Percentiles rank a stretch among this genome's conserved stretches.
These are phyloP conservation scores for Amphipyra berbera DNA, from an alignment of 2,888 invertebrate genomes.

Conservation along the genomic window DNA sequence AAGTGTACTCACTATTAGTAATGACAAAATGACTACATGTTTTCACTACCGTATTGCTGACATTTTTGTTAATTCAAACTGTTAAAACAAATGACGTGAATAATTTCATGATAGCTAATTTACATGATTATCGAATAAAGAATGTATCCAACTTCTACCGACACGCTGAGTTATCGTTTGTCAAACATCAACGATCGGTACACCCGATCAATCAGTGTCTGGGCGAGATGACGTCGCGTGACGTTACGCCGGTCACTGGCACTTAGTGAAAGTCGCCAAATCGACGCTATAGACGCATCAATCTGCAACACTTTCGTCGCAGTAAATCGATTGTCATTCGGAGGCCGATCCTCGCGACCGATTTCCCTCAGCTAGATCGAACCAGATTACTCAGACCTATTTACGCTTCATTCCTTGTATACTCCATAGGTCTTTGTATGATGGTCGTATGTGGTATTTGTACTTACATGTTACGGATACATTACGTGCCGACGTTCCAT, in stretches of 20 bases:
- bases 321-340: conserved; percentile 83
- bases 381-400: conserved; percentile 45
- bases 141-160: conserved; percentile 20
- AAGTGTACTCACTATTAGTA: conserved; percentile 36
- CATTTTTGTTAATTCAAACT: conserved; percentile 9
- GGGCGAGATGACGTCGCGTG: conserved; percentile 59
- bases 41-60: conserved; percentile 19
- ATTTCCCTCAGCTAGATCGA: conserved; percentile 68
- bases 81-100: conserved; percentile 34
- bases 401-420: conserved; percentile 8
- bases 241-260: conserved; percentile 72
- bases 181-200: conserved; percentile 30
- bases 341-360: conserved; percentile 67
- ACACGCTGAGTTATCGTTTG: conserved; percentile 21
- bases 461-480: conserved; percentile 25
- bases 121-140: conserved; percentile 36
- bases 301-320: conserved; percentile 85
- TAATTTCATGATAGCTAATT: conserved; percentile 30
- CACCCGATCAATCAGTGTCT: conserved; percentile 45
- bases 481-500: conserved; percentile 30
- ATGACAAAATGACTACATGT: conserved; percentile 40
- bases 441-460: conserved; percentile 27
- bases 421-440: conserved; percentile 20
- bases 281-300: conserved; percentile 71
- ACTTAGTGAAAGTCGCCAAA: conserved; percentile 82